phyloP scores from a whole-genome alignment of 2,113 vertebrate genomes.

The Pagrus major region DNA sequence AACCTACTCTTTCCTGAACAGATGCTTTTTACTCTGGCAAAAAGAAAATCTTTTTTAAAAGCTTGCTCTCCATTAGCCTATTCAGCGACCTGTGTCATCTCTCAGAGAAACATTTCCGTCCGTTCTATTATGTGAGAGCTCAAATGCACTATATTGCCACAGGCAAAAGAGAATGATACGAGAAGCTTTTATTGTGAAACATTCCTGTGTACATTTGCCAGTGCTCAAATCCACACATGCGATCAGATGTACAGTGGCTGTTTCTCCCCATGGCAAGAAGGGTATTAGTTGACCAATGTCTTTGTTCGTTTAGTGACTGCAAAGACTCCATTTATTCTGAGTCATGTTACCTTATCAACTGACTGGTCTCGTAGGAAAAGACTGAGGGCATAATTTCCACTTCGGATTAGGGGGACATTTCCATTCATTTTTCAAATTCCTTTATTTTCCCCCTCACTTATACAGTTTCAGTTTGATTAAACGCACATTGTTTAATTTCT shows the following conservation, averaged over 20 bases:
- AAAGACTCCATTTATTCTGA: constrained; percentile 42
- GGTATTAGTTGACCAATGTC: background rate
- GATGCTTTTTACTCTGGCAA: constrained; percentile 1
- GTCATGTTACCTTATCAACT: constrained; percentile 5
- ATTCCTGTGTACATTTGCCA: constrained; percentile 4
- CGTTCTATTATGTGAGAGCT: background rate
- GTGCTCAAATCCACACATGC: background rate
- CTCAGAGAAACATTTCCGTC: background rate
- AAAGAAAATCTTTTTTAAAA: constrained; percentile 3
- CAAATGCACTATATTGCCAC: background rate
- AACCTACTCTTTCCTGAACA: background rate
- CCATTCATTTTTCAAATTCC: background rate
- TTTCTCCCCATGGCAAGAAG: background rate
- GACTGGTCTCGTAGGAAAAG: background rate
- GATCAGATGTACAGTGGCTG: background rate
- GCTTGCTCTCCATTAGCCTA: constrained; percentile 50
- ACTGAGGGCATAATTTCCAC: background rate
- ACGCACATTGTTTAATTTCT: no score
- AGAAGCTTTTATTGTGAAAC: background rate
- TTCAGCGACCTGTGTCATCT: background rate
- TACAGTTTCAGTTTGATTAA: no score
- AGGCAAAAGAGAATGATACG: background rate
- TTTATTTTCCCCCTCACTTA: background rate
- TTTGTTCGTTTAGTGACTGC: background rate
- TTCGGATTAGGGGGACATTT: background rate